Conservation (phyloP, 2,888 invertebrate genomes). For the Teinopalpus imperialis region DNA sequence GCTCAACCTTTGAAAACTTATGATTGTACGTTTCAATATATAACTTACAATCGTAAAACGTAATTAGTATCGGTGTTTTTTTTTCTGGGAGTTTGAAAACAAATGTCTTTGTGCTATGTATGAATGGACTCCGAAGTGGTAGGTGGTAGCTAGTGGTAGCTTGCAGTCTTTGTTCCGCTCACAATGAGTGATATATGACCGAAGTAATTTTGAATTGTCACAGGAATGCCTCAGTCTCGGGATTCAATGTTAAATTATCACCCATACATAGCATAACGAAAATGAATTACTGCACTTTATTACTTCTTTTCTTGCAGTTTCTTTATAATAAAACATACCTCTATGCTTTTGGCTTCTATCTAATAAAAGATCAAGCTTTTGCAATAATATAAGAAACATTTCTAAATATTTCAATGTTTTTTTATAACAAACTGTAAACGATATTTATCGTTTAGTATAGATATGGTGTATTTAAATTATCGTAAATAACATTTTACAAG, state of each 20-base stretch:
- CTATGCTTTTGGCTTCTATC: slow-evolving; percentile 29
- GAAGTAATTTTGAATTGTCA: slow-evolving; percentile 77
- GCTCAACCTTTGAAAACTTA: slow-evolving; percentile 36
- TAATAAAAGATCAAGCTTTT: slow-evolving; percentile 15
- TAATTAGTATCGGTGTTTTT: slow-evolving; percentile 63
- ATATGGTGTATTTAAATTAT: slow-evolving; percentile 50
- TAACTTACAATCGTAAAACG: slow-evolving; percentile 57
- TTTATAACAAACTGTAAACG: no score
- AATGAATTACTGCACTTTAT: slow-evolving; percentile 79
- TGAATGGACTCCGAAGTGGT: slow-evolving; percentile 62
- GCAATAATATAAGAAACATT: no score
- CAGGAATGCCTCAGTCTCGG: slow-evolving; percentile 54
- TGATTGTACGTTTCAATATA: slow-evolving; percentile 10
- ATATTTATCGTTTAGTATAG: slow-evolving; percentile 13
- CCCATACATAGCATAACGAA: slow-evolving; percentile 78
- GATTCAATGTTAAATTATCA: slow-evolving; percentile 77
- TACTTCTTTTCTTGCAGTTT: slow-evolving; percentile 41
- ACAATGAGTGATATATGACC: slow-evolving; percentile 81
- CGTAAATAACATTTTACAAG: slow-evolving; percentile 60
- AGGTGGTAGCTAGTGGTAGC: slow-evolving; percentile 71
- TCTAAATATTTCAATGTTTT: no score
- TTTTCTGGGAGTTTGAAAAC: slow-evolving; percentile 72
- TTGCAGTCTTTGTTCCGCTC: slow-evolving; percentile 68
- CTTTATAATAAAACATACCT: slow-evolving; percentile 31
- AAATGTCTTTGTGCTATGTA: slow-evolving; percentile 72